These are phyloP conservation scores for Vespertilio murinus DNA, from an alignment of 2,797 vertebrate genomes.

Conservation along the genomic window DNA sequence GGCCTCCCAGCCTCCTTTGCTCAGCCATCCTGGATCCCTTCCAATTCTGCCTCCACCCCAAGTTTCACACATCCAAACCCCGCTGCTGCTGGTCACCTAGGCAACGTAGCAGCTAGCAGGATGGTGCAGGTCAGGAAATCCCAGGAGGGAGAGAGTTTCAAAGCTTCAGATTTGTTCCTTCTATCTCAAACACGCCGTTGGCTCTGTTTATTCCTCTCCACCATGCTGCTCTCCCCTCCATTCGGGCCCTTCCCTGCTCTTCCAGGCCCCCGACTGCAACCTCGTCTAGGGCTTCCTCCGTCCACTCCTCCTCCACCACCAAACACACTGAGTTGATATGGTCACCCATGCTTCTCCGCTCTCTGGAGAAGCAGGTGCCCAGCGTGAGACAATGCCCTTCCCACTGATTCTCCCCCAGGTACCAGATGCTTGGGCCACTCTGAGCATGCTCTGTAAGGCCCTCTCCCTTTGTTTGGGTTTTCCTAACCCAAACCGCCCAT, in stretches of 20 bases:
- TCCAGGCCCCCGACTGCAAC: too few species aligned
- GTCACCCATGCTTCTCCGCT: background rate
- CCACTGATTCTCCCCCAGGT: background rate
- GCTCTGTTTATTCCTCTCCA: background rate
- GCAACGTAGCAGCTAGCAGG: constrained; percentile 46
- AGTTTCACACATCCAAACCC: constrained; percentile 50
- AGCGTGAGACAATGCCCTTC: background rate
- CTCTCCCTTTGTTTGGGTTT: background rate
- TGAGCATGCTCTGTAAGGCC: background rate
- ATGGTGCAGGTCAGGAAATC: constrained; percentile 46
- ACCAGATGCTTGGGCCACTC: rapidly evolving
- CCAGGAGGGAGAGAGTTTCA: constrained; percentile 13
- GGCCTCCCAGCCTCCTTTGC: background rate
- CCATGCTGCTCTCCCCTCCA: background rate
- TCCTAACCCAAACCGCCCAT: background rate
- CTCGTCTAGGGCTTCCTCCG: background rate
- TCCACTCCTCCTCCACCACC: background rate
- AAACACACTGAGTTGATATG: background rate
- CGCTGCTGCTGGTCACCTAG: constrained; percentile 60
- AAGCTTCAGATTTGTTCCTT: constrained; percentile 35
- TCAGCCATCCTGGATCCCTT: constrained; percentile 46
- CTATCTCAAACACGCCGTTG: background rate
- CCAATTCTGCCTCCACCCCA: constrained; percentile 3
- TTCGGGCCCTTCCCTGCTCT: too few species aligned
- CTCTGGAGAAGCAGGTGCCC: background rate